Evolutionary conservation across 2,113 vertebrate genomes (phyloP).

Genomic region (Desmodus rotundus): DNA sequence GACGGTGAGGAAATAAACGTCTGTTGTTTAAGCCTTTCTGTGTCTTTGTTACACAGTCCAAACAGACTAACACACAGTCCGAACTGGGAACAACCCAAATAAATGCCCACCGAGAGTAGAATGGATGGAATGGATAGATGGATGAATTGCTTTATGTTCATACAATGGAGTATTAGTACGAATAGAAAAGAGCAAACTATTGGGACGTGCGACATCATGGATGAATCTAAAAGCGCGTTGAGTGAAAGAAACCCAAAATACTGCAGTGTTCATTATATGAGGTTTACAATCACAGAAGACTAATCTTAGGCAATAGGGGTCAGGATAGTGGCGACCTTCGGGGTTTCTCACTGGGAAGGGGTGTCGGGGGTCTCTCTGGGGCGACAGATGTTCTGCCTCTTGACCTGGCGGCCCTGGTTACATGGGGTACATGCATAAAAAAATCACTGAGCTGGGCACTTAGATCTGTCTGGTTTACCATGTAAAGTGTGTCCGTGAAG

Average conservation of each 20-base stretch:
- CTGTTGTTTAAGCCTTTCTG: rapidly evolving
- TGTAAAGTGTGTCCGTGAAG: not conserved
- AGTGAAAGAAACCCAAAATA: not conserved
- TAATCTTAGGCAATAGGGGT: not conserved
- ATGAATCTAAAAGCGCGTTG: not conserved
- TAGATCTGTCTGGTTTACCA: not conserved
- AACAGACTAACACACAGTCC: not conserved
- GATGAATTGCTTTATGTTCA: not conserved
- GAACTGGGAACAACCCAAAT: not conserved
- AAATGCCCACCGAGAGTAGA: not conserved
- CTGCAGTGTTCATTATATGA: not conserved
- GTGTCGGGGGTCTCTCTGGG: not conserved
- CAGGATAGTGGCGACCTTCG: not conserved
- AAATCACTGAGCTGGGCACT: not conserved
- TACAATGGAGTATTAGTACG: too few species aligned
- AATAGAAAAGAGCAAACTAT: not conserved
- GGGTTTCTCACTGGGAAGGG: not conserved
- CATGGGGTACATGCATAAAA: rapidly evolving
- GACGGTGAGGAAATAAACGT: not conserved
- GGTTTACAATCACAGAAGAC: not conserved
- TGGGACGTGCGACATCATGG: not conserved
- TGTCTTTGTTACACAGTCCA: not conserved
- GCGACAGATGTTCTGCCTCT: not conserved
- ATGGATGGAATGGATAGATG: not conserved
- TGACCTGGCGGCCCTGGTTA: not conserved